Base-by-base conservation (phyloP, 2,113 vertebrate genomes). In the Myrmecobius fasciatus region DNA sequence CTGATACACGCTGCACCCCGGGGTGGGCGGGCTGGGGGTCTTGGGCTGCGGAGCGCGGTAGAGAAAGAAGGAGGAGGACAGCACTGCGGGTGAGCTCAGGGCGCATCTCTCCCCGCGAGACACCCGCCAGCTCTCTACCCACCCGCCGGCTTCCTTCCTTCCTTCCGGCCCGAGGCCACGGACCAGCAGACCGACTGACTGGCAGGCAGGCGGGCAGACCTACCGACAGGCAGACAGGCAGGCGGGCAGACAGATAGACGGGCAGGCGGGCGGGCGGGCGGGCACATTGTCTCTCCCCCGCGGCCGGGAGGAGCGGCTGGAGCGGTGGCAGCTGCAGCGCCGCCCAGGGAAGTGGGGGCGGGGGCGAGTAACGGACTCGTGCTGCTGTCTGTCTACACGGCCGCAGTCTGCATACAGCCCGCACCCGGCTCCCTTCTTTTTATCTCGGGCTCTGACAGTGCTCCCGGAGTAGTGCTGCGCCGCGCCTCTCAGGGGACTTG, bases 371-470 rank as follows among this genome's bases (percentile, higher is more conserved):
- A 83, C 67, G 67, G 67, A 83, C 67, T 49, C 89, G 25, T 51
- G 46, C 89, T 8, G 46, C 89, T 90, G 47, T 10, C n/a, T 43
- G 67, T 43, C 60, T 75, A 20, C 36, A n/a, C 60, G 31, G 36
- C 60, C 11, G 56, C 60, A 14, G 60, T n/a, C 60, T 0, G 60
- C 95, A 75, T 91, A 91, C 93, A 94, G 91, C 93, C 93, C 89
- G 51, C 51, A 91, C 91, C 93, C 92, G 53, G 91, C 96, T 91
- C 43, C 46, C 51, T 91, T 47, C 89, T 75, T n/a, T 89, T 25
- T 48, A 28, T n/a, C 89, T 47, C 43, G 20, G 0, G n/a, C 89
- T 46, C 43, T 0, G 25, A 9, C 89, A 48, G 89, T 3, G 89
- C 89, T 24, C 36, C 36, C 31, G 4, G 6, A 22, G 25, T 3